Evolutionary conservation across 1,140 invertebrate genomes (phyloP).

Genomic region (Colletes gigas): DNA sequence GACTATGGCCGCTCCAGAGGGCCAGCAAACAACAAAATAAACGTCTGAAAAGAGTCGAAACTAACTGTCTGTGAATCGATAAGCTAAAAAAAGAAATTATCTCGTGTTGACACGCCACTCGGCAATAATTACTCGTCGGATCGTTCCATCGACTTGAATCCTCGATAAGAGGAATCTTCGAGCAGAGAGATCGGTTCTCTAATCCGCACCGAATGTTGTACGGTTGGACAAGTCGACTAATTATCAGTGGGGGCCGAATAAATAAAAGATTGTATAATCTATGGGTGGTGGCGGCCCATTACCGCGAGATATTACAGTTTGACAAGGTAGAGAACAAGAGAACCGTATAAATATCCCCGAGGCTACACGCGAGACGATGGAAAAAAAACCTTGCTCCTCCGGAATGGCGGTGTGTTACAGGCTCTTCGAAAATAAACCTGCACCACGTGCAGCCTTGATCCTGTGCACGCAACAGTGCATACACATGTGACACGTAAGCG

Average conservation of each 20-base stretch:
- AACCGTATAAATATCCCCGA: conserved; percentile 61
- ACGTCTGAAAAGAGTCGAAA: not conserved
- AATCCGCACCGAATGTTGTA: not conserved
- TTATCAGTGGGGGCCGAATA: not conserved
- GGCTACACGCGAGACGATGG: conserved; percentile 52
- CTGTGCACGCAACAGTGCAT: conserved; percentile 57
- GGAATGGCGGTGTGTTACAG: conserved; percentile 32
- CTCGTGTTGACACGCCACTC: conserved; percentile 6
- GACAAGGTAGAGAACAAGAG: conserved; percentile 18
- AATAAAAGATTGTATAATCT: not conserved
- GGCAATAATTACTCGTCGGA: conserved; percentile 38
- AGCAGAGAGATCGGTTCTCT: conserved; percentile 7
- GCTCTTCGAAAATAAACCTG: conserved; percentile 62
- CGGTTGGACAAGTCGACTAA: not conserved
- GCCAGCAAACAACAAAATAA: not conserved
- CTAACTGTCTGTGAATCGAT: conserved; percentile 43
- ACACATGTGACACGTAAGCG: conserved; percentile 27
- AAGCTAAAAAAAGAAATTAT: conserved; percentile 36
- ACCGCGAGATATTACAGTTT: conserved; percentile 38
- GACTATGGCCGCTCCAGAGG: not conserved
- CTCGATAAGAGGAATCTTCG: not conserved
- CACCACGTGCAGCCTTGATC: conserved; percentile 63
- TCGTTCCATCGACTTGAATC: not conserved
- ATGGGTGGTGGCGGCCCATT: conserved; percentile 3
- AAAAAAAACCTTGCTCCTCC: conserved; percentile 46